Conservation (phyloP, 2,797 vertebrate genomes). For the Hydrocynus forskahlii region DNA sequence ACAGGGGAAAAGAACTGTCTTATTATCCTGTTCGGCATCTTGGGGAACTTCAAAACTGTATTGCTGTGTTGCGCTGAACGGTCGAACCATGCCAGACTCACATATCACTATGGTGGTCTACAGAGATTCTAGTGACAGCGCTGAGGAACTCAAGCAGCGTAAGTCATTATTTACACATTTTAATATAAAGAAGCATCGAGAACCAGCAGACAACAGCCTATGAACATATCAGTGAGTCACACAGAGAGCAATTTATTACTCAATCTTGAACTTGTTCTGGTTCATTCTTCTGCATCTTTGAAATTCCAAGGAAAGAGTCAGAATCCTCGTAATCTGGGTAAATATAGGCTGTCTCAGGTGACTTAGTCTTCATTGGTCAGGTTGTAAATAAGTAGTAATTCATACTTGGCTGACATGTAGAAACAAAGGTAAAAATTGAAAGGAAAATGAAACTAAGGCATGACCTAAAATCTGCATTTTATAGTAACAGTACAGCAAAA, state of each 20-base stretch:
- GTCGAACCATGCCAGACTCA: conserved; percentile 30
- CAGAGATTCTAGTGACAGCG: conserved; percentile 23
- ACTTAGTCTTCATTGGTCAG: conserved; percentile 1
- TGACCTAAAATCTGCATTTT: not conserved
- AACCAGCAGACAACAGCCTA: conserved; percentile 40
- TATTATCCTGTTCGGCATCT: conserved; percentile 49
- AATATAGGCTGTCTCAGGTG: not conserved
- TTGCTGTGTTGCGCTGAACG: conserved; percentile 16
- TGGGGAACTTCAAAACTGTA: conserved; percentile 27
- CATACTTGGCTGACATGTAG: not conserved
- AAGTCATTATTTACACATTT: conserved; percentile 38
- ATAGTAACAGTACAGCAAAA: not conserved
- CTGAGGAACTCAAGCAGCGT: conserved; percentile 27
- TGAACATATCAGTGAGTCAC: conserved; percentile 21
- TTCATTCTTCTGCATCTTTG: not conserved
- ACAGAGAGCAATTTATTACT: conserved; percentile 1
- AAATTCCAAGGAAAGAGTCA: not conserved
- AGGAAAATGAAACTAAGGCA: not conserved
- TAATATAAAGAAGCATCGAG: conserved; percentile 33
- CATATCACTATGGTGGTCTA: conserved; percentile 35
- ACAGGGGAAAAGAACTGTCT: conserved; percentile 45
- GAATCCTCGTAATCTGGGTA: conserved; percentile 5
- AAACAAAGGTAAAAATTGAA: not conserved
- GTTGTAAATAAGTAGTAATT: not conserved
- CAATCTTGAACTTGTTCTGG: conserved; percentile 20